phyloP scores from a whole-genome alignment of 2,113 vertebrate genomes.

The Phrynosoma platyrhinos region DNA sequence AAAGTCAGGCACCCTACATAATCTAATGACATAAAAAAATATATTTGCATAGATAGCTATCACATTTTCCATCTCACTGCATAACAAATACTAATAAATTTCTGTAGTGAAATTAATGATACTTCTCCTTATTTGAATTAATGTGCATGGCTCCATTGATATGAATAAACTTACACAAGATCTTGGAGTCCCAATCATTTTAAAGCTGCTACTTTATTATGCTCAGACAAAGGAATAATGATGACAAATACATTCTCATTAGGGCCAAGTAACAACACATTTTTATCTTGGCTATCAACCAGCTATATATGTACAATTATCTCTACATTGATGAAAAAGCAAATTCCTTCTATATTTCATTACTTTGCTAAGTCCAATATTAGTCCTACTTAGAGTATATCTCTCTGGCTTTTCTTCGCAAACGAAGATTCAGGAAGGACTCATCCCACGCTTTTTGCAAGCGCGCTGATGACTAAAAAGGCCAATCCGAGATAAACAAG shows the following conservation, averaged over 20 bases:
- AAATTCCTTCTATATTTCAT: background rate
- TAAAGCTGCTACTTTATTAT: slow-evolving; percentile 8
- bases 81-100: slow-evolving; percentile 55
- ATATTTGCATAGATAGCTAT: slow-evolving; percentile 42
- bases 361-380: too few relatives aligned
- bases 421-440: too few relatives aligned
- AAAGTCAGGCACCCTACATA: background rate
- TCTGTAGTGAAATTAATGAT: slow-evolving; percentile 55
- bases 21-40: slow-evolving; percentile 30
- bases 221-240: background rate
- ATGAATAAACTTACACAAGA: slow-evolving; percentile 65
- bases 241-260: background rate
- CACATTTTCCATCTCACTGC: slow-evolving; percentile 59
- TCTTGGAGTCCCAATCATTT: slow-evolving; percentile 31
- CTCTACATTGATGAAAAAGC: background rate
- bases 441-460: too few relatives aligned
- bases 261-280: background rate
- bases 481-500: too few relatives aligned
- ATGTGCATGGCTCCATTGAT: slow-evolving; percentile 40
- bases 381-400: too few relatives aligned
- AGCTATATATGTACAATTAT: fast-evolving
- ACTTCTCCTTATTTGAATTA: slow-evolving; percentile 67
- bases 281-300: background rate
- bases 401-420: too few relatives aligned
- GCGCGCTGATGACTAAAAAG: too few relatives aligned